Base-by-base conservation (phyloP, 2,797 vertebrate genomes). In the Manis pentadactyla region DNA sequence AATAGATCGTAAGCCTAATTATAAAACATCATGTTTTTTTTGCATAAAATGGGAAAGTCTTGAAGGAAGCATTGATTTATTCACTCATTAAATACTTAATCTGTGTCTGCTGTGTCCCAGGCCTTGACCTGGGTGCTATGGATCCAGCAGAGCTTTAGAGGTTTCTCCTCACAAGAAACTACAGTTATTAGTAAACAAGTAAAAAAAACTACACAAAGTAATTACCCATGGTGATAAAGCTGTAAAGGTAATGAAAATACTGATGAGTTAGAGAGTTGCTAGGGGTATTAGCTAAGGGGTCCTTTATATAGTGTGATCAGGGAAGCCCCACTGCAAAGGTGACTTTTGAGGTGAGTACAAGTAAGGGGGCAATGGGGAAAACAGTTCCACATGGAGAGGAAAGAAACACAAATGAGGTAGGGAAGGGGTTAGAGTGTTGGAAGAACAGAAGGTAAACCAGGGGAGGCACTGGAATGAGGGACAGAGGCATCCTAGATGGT, bases 1-100 rank as follows among this genome's bases (percentile, higher is more conserved):
- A 94, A 64, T 19, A 78, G 61, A 90, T 64, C 2, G 25, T 82
- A 91, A 74, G 39, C 55, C 11, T 82, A 91, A 66, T 94, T 87
- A 90, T 61, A 87, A 87, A 86, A 51, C 19, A 10, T n/a, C 59
- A 15, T 68, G 21, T 4, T 77, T 0, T 0, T 49, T 93, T 84
- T 85, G 21, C 46, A 53, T 53, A 86, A 71, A 78, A 95, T 63
- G 59, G 53, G 13, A 73, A 63, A 81, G 19, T 82, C 57, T 85
- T 59, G 61, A 87, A 71, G 46, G 34, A 93, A 85, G 9, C n/a
- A 1, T 92, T 87, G 9, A 27, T 79, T 86, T 79, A 49, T 57
- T 75, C 13, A 15, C 42, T 95, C 29, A 34, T 68, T 84, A 81
- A 49, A 69, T 90, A 19, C 42, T 68, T 57, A 75, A 34, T 73